Evolutionary conservation across 2,113 vertebrate species (phyloP).

Genomic region (Plecturocebus donacophilus): DNA sequence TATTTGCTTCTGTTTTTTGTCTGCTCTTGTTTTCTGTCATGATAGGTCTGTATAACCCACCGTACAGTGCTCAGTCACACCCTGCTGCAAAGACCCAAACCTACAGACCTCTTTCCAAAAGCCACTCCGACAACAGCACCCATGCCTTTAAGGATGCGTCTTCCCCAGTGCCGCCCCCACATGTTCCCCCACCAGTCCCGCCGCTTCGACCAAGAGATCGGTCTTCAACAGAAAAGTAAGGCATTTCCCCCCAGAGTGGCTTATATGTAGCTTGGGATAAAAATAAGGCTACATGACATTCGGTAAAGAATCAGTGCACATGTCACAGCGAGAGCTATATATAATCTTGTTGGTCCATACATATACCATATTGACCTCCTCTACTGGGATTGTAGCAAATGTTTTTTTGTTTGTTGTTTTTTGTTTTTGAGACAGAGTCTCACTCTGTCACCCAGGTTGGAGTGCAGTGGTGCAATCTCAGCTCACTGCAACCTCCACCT

Average conservation of each 20-base stretch:
- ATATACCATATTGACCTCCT: not conserved
- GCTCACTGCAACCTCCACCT: no score
- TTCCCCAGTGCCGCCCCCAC: constrained; percentile 83
- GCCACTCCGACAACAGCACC: constrained; percentile 89
- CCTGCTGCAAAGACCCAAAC: constrained; percentile 96
- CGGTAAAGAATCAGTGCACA: not conserved
- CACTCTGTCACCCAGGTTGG: no score
- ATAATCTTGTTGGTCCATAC: no score
- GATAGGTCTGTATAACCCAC: constrained; percentile 88
- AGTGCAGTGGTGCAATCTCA: no score
- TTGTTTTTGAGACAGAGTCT: no score
- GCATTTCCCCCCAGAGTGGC: not conserved
- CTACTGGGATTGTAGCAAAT: not conserved
- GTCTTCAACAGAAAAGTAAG: constrained; percentile 91
- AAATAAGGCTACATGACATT: not conserved
- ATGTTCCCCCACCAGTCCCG: constrained; percentile 91
- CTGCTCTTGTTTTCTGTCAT: not conserved
- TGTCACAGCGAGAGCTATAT: fast-evolving
- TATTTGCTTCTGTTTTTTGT: constrained; percentile 45
- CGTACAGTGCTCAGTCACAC: constrained; percentile 89
- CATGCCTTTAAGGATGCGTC: constrained; percentile 86
- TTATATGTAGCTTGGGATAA: not conserved
- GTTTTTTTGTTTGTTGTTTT: not conserved
- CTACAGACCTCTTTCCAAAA: constrained; percentile 95
- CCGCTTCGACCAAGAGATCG: constrained; percentile 90